Evolutionary conservation across 2,797 vertebrate species (phyloP).

Genomic region (Scomberomorus guttatus): DNA sequence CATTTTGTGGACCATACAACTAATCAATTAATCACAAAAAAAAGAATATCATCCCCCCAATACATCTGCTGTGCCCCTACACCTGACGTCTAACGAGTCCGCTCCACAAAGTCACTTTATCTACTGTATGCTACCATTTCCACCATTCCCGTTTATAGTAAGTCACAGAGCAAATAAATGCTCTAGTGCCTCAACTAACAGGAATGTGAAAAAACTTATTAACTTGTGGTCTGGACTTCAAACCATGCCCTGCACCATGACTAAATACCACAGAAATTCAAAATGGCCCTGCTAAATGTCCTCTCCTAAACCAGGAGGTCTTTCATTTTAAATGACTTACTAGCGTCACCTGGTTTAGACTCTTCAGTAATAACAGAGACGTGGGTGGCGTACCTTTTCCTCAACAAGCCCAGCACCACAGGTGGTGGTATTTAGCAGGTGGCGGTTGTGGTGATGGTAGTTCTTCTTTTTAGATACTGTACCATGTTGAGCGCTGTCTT

Average conservation of each 20-base stretch:
- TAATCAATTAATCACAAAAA: no score
- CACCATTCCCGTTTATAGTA: not conserved
- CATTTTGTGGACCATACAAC: no score
- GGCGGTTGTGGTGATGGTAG: not conserved
- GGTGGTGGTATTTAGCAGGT: not conserved
- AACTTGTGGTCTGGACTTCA: slow-evolving; percentile 27
- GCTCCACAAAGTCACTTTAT: not conserved
- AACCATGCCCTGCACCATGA: slow-evolving; percentile 12
- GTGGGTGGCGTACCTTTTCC: not conserved
- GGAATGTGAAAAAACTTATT: slow-evolving; percentile 30
- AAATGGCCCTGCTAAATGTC: not conserved
- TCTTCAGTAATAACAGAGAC: not conserved
- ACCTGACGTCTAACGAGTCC: not conserved
- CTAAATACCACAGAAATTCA: not conserved
- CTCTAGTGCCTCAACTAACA: slow-evolving; percentile 9
- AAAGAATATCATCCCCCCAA: no score
- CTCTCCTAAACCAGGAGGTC: not conserved
- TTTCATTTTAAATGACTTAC: not conserved
- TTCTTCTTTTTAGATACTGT: not conserved
- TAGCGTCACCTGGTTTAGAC: not conserved
- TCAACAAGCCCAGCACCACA: not conserved
- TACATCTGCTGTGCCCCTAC: no score
- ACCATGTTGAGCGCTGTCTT: not conserved
- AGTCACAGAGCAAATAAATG: slow-evolving; percentile 21
- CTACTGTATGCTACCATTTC: not conserved